Evolutionary conservation across 2,797 vertebrate species (phyloP), one percentile per base, ranked within the genome.

Genomic region (Cottoperca gobio): DNA sequence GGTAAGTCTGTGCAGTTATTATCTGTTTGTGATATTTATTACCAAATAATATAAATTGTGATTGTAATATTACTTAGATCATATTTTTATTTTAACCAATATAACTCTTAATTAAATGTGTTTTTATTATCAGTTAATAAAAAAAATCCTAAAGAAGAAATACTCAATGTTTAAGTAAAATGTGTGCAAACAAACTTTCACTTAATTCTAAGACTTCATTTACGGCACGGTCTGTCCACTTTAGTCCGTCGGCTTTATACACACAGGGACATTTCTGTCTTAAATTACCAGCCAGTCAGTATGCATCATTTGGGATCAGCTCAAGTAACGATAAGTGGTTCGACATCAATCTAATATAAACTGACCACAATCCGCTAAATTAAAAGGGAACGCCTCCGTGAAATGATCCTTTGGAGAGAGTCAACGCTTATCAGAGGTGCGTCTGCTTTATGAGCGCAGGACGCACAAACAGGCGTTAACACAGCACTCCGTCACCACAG

Each of bases 311-410:
- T 48, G 16, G 45, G 49, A 67, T 79, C 70, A 60, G 35, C 58
- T 79, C 23, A 55, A 58, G 76, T 66, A 19, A 45, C 45, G 55
- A 71, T 39, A 60, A 78, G 83, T 77, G 77, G 3, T 52, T 78
- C 62, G 42, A 67, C 86, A 86, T 78, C 62, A 87, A 54, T 82
- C 57, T 71, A 63, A 87, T 73, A 79, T 82, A 70, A 89, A 87
- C 16, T 39, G 71, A 65, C 71, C 84, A 82, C 86, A 80, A 77
- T 90, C 79, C 57, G 74, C 78, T 88, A 78, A 91, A 91, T 92
- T 89, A 83, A 79, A 78, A 72, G 81, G 91, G 83, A 91, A 91
- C 92, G 89, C 93, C 92, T 91, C 92, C 89, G 93, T 93, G 93
- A 94, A 94, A 93, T 89, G 88, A 88, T 81, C 66, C 76, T 84